Evolutionary conservation across 2,113 vertebrate genomes (phyloP).

Genomic region (Myodes glareolus): DNA sequence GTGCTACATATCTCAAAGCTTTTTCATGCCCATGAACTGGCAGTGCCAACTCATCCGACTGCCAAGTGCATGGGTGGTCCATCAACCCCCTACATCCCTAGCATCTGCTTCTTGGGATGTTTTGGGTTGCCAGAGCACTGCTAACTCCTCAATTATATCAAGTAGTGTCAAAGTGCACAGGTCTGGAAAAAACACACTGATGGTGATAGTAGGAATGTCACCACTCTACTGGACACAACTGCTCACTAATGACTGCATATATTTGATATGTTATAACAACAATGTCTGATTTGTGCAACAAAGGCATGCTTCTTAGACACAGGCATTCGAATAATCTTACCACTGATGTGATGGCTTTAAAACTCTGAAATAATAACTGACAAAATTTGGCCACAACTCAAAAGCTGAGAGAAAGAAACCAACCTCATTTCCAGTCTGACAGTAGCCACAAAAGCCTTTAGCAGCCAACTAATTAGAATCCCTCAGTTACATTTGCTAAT

Average conservation of each 20-base stretch:
- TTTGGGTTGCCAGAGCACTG: slow-evolving; percentile 46
- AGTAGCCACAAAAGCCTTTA: slow-evolving; percentile 66
- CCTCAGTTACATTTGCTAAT: slow-evolving; percentile 66
- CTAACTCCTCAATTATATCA: slow-evolving; percentile 52
- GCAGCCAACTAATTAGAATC: slow-evolving; percentile 72
- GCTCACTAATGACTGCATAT: background rate
- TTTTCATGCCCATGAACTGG: slow-evolving; percentile 41
- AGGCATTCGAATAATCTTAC: slow-evolving; percentile 51
- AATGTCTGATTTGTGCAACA: slow-evolving; percentile 49
- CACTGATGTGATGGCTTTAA: slow-evolving; percentile 56
- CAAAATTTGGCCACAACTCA: slow-evolving; percentile 70
- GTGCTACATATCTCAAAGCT: slow-evolving; percentile 40
- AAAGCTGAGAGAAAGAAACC: slow-evolving; percentile 12
- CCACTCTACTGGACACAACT: slow-evolving; percentile 5
- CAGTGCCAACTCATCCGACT: slow-evolving; percentile 53
- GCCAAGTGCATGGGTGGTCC: slow-evolving; percentile 66
- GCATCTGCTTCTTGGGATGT: slow-evolving; percentile 72
- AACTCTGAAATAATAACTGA: slow-evolving; percentile 57
- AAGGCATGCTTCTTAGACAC: slow-evolving; percentile 46
- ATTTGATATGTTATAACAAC: background rate
- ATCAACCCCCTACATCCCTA: slow-evolving; percentile 67
- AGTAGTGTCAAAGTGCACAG: slow-evolving; percentile 67
- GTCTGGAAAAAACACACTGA: slow-evolving; percentile 61
- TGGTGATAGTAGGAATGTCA: slow-evolving; percentile 49
- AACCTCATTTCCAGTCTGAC: slow-evolving; percentile 58